phyloP scores from a whole-genome alignment of 2,888 invertebrate species.

The Ectemnius lituratus region DNA sequence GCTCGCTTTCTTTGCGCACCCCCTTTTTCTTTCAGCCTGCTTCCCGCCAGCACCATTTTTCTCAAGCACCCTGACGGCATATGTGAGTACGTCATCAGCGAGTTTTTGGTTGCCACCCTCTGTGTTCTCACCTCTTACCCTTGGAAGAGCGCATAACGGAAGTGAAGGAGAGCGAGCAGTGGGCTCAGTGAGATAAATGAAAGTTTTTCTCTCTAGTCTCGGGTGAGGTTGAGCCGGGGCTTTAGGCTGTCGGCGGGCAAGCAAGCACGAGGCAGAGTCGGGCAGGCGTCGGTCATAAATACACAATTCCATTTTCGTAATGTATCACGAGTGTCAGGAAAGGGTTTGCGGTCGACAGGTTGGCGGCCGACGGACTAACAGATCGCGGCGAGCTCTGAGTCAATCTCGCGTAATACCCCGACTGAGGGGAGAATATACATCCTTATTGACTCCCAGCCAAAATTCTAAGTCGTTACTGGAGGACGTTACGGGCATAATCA shows the following conservation, averaged over 20 bases:
- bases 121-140: constrained; percentile 25
- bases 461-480: constrained; percentile 50
- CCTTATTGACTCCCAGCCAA: constrained; percentile 47
- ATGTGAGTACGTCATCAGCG: constrained; percentile 57
- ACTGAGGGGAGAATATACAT: too few species aligned
- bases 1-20: constrained; percentile 31
- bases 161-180: too few species aligned
- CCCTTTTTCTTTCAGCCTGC: constrained; percentile 15
- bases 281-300: too few species aligned
- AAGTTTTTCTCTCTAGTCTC: not conserved
- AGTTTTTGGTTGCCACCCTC: constrained; percentile 24
- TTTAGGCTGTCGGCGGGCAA: too few species aligned
- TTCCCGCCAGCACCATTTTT: constrained; percentile 64
- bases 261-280: too few species aligned
- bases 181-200: constrained; percentile 18
- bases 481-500: constrained; percentile 41
- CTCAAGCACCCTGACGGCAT: constrained; percentile 61
- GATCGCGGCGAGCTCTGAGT: too few species aligned
- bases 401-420: too few species aligned
- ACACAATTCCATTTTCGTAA: too few species aligned
- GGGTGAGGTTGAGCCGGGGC: too few species aligned
- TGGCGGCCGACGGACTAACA: constrained; percentile 2
- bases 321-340: not conserved
- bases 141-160: not conserved
- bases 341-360: constrained; percentile 30